Evolutionary conservation across 2,797 vertebrate species (phyloP), one percentile per base, ranked within the genome.

Genomic region (Poeciliopsis paucimaculata): DNA sequence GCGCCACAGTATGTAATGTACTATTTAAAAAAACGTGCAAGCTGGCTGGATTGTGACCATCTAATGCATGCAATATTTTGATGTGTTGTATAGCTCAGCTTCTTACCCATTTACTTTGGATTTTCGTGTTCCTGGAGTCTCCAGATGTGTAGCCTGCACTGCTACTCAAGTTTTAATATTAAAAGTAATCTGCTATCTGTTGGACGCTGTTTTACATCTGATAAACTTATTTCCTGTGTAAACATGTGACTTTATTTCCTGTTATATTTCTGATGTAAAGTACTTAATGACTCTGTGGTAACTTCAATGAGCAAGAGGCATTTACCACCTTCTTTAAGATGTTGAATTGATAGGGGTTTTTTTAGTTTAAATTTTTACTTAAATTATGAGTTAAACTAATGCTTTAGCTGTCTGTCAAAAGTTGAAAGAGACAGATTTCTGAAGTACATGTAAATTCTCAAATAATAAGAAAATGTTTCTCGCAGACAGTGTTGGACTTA

Each of bases 141-240:
- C 94, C 43, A 80, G 2, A 75, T 95, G 94, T 89, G 92, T 78
- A 0, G 92, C 77, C 2, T 85, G 28, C 4, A 34, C 60, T 64
- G 60, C 31, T 64, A 9, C 7, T 20, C 7, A 13, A 15, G 31
- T 15, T 34, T 8, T 9, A 18, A 0, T 34, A 8, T 34, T 16
- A 34, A 15, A 34, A 34, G 31, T 15, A 13, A 62, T 4, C 55
- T 57, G n/a, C n/a, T 16, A 34, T 62, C 13, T 62, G 12, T 31
- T 51, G 49, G 8, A 51, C 23, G 49, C 0, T 51, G 18, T 51
- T 8, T 28, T 28, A 57, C n/a, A 28, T 60, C n/a, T 60, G 28
- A 31, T 28, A 60, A 60, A 31, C 55, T 0, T 10, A 57, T 26
- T 26, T 57, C 10, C 53, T 57, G 53, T 10, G 53, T 20, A 10